Conservation (phyloP, 2,797 vertebrate species). For the Siniperca scherzeri region DNA sequence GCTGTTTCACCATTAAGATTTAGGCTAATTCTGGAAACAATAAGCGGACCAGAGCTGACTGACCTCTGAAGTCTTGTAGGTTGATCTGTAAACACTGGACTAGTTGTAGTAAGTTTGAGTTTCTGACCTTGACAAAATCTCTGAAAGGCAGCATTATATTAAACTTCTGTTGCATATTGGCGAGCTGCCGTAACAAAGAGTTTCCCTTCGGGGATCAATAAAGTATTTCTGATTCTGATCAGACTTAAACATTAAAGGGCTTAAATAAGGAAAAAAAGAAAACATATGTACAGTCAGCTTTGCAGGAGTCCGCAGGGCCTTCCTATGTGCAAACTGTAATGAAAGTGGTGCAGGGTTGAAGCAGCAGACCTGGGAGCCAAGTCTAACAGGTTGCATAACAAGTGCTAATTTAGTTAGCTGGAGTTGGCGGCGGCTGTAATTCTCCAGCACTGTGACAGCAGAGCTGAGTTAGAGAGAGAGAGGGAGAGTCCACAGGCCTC, state of each 20-base stretch:
- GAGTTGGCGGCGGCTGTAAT: conserved; percentile 72
- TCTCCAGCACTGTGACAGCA: conserved; percentile 70
- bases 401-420: conserved; percentile 81
- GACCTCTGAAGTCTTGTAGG: background rate
- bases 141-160: background rate
- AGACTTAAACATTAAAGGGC: background rate
- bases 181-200: no score
- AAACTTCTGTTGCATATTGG: background rate
- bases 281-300: background rate
- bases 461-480: conserved; percentile 40
- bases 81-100: background rate
- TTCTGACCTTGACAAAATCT: background rate
- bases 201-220: no score
- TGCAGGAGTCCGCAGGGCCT: conserved; percentile 9
- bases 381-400: conserved; percentile 80
- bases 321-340: conserved; percentile 28
- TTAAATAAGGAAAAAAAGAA: background rate
- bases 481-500: conserved; percentile 56
- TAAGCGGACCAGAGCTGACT: background rate
- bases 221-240: background rate
- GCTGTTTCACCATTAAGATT: background rate
- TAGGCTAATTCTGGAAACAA: background rate
- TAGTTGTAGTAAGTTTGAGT: background rate
- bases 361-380: conserved; percentile 62
- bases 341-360: conserved; percentile 46